These are phyloP conservation scores for Cotesia congregata DNA, from an alignment of 2,888 invertebrate genomes.

Conservation along the genomic window DNA sequence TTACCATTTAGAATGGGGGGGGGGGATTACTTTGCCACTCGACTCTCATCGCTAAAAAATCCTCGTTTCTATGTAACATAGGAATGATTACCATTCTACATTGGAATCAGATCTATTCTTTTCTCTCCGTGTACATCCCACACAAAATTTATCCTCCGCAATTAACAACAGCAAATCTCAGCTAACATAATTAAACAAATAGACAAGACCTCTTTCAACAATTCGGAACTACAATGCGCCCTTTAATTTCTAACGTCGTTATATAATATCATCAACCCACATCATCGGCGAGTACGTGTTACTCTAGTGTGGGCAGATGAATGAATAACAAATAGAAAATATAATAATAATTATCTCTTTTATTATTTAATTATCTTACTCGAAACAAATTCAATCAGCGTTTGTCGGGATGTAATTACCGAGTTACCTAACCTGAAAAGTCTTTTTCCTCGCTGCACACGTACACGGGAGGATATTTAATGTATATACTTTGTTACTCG, in stretches of 20 bases:
- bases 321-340: background rate
- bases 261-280: background rate
- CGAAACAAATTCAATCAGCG: conserved; percentile 30
- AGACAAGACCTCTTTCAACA: background rate
- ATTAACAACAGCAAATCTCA: background rate
- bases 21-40: too few relatives aligned
- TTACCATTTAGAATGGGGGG: too few relatives aligned
- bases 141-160: background rate
- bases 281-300: background rate
- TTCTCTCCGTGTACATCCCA: too few relatives aligned
- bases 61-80: too few relatives aligned
- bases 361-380: conserved; percentile 33
- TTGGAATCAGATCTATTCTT: too few relatives aligned
- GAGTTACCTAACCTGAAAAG: conserved; percentile 21
- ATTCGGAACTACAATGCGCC: background rate
- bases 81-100: too few relatives aligned
- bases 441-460: background rate
- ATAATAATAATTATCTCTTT: background rate
- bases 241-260: background rate
- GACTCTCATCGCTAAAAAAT: too few relatives aligned
- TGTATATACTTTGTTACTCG: conserved; percentile 17
- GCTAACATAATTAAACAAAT: background rate
- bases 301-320: background rate
- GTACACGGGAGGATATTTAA: background rate
- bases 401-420: conserved; percentile 36